A percentile compares a stretch with the other conserved stretches of the same genome.
These are phyloP conservation scores for Cervus canadensis DNA, from an alignment of 2,113 vertebrate genomes.

Conservation along the genomic window DNA sequence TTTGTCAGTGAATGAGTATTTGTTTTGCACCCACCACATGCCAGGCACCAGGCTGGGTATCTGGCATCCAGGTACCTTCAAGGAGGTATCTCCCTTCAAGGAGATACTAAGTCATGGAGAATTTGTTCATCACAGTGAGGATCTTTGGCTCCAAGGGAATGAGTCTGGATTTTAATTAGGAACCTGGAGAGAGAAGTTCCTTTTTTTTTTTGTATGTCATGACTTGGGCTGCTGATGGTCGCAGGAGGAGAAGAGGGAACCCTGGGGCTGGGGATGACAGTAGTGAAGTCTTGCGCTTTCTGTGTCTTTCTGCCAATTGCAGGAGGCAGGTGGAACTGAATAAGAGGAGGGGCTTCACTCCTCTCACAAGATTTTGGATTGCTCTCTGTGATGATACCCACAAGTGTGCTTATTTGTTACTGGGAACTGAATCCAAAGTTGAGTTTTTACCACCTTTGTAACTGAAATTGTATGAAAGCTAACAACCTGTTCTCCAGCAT, in stretches of 20 bases:
- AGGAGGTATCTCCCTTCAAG: background rate
- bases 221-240: background rate
- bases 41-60: background rate
- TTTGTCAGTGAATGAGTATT: background rate
- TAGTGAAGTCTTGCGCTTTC: background rate
- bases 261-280: background rate
- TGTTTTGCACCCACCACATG: background rate
- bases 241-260: background rate
- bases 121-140: slow-evolving; percentile 12
- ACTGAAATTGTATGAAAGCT: background rate
- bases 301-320: background rate
- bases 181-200: slow-evolving; percentile 33
- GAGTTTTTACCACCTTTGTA: background rate
- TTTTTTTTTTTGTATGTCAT: background rate
- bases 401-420: background rate
- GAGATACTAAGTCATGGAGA: background rate
- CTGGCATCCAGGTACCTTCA: background rate
- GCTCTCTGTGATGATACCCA: background rate
- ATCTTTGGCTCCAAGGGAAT: background rate
- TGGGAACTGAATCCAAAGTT: background rate
- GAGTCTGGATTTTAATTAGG: slow-evolving; percentile 46
- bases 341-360: background rate
- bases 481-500: background rate
- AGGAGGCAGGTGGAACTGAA: background rate
- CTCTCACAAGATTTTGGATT: background rate